Evolutionary conservation across 1,140 invertebrate species (phyloP).

Genomic region (Apis mellifera): Amel_HAv3.1 CM009931.2:24435501-24436000

Average conservation of each 20-base stretch:
- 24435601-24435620: conserved; percentile 62
- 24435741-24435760: conserved; percentile 52
- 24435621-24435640: conserved; percentile 62
- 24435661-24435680: conserved; percentile 71
- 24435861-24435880: conserved; percentile 59
- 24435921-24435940: conserved; percentile 62
- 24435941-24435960: not conserved
- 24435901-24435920: conserved; percentile 69
- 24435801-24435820: conserved; percentile 47
- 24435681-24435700: conserved; percentile 72
- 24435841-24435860: conserved; percentile 18
- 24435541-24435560: conserved; percentile 45
- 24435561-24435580: conserved; percentile 52
- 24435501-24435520: conserved; percentile 22
- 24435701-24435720: conserved; percentile 82
- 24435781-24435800: conserved; percentile 38
- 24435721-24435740: conserved; percentile 75
- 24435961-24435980: conserved; percentile 37
- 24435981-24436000: conserved; percentile 50
- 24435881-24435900: conserved; percentile 56
- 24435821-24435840: conserved; percentile 16
- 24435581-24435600: conserved; percentile 47
- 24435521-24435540: conserved; percentile 3
- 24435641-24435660: conserved; percentile 53
- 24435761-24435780: conserved; percentile 32